A percentile compares a stretch with the other conserved stretches of the same genome.
phyloP scores from a whole-genome alignment of 2,797 vertebrate genomes.

The Poecile montanus region DNA sequence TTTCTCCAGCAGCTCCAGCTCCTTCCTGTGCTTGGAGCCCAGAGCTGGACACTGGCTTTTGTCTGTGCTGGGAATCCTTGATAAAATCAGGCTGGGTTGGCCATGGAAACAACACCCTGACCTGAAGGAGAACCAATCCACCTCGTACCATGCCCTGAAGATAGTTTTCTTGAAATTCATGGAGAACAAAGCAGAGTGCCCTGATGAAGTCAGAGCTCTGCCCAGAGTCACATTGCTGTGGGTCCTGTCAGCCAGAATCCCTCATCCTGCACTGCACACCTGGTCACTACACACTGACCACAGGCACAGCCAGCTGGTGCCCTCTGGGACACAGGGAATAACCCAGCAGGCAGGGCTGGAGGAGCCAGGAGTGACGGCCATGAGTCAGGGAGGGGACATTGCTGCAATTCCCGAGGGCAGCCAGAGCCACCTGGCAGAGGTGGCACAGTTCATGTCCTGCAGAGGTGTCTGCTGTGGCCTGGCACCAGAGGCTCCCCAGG shows the following conservation, averaged over 20 bases:
- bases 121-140: background rate
- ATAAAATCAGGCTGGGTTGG: background rate
- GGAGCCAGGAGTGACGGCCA: background rate
- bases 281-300: too few relatives aligned
- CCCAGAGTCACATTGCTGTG: background rate
- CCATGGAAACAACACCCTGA: background rate
- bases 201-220: background rate
- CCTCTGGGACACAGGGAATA: background rate
- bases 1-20: background rate
- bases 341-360: background rate
- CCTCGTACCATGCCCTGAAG: background rate
- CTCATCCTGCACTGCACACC: background rate
- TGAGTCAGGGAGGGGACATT: fast-evolving
- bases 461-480: background rate
- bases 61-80: background rate
- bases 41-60: background rate
- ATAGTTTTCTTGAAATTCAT: background rate
- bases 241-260: background rate
- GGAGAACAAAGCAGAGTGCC: background rate
- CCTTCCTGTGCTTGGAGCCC: background rate
- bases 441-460: background rate
- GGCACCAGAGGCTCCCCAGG: background rate
- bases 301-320: too few relatives aligned
- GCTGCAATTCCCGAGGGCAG: background rate
- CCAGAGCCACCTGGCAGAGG: background rate